Evolutionary conservation across 2,888 invertebrate species (phyloP).

Genomic region (Habroteleia sp.): DNA sequence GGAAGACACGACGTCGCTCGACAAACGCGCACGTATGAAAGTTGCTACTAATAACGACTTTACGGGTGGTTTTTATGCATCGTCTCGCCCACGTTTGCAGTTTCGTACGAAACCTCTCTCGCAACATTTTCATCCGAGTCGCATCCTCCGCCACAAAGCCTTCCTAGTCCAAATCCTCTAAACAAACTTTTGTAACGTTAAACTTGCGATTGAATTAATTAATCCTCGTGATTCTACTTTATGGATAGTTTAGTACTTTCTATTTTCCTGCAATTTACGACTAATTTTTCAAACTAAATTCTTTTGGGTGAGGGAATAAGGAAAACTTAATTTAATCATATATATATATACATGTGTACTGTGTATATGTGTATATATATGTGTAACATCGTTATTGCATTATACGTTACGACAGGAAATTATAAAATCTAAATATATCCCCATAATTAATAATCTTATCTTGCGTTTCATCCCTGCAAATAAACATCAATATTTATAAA

Average conservation of each 20-base stretch:
- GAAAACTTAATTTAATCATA: too few relatives aligned
- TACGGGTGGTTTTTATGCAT: constrained; percentile 66
- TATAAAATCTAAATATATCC: too few relatives aligned
- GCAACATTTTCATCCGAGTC: constrained; percentile 35
- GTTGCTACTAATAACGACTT: constrained; percentile 72
- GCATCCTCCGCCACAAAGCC: constrained; percentile 31
- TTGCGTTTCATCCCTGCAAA: too few relatives aligned
- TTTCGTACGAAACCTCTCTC: constrained; percentile 44
- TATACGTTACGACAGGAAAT: too few relatives aligned
- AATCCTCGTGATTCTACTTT: constrained; percentile 26
- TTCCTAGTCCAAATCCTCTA: constrained; percentile 36
- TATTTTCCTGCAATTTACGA: too few relatives aligned
- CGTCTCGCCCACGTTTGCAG: constrained; percentile 65
- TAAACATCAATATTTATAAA: too few relatives aligned
- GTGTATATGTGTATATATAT: too few relatives aligned
- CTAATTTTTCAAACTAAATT: too few relatives aligned
- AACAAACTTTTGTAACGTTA: constrained; percentile 46
- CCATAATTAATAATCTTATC: too few relatives aligned
- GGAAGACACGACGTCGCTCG: constrained; percentile 60
- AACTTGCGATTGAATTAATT: constrained; percentile 48
- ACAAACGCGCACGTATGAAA: constrained; percentile 63
- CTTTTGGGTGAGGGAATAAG: too few relatives aligned
- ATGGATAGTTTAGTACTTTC: constrained; percentile 9
- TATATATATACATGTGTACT: too few relatives aligned
- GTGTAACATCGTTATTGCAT: too few relatives aligned